phyloP scores from a whole-genome alignment of 2,797 vertebrate genomes.

The Halcyon badia region DNA sequence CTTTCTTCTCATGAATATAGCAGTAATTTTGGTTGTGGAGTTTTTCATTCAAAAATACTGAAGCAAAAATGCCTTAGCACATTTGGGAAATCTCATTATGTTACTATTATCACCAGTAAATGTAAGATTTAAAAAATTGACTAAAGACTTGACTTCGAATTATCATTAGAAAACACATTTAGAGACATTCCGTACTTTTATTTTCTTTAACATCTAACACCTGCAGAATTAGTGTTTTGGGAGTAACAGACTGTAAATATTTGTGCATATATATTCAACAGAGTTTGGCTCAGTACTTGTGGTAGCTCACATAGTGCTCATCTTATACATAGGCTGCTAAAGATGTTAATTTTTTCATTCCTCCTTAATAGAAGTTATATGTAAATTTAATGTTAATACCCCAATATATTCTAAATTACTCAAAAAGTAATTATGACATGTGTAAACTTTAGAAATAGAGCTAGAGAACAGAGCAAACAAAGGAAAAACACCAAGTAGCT shows the following conservation, averaged over 20 bases:
- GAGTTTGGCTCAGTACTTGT: neutral
- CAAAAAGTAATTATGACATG: neutral
- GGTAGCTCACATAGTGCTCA: neutral
- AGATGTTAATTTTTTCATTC: neutral
- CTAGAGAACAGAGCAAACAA: neutral
- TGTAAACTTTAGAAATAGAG: neutral
- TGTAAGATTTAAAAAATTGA: neutral
- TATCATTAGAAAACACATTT: neutral
- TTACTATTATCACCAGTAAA: neutral
- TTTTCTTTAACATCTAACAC: neutral
- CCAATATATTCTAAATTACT: neutral
- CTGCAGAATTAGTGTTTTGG: fast-evolving
- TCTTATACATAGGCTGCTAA: neutral
- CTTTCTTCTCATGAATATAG: neutral
- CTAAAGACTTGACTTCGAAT: neutral
- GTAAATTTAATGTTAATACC: neutral
- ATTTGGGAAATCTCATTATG: neutral
- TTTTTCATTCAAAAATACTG: neutral
- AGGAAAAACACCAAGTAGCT: neutral
- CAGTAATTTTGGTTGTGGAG: neutral
- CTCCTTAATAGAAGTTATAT: neutral
- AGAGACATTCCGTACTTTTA: neutral
- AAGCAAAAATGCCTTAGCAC: neutral
- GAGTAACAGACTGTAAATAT: neutral
- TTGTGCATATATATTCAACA: neutral